These are phyloP conservation scores for Cheilosia urbana DNA, from an alignment of 2,888 invertebrate species.

Conservation along the genomic window DNA sequence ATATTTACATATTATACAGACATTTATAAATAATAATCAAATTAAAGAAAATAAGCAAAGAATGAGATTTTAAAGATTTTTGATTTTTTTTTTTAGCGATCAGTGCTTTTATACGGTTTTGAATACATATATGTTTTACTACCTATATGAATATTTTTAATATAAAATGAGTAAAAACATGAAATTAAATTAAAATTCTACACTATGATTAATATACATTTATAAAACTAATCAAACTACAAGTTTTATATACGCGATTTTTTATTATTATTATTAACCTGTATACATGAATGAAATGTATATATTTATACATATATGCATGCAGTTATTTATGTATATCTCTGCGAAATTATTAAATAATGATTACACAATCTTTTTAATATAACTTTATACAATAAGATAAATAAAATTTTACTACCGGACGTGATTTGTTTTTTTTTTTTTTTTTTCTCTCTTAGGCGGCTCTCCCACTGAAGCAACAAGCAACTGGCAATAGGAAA, in stretches of 20 bases:
- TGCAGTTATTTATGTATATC: slow-evolving; percentile 65
- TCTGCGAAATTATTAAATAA: slow-evolving; percentile 58
- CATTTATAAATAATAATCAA: slow-evolving; percentile 66
- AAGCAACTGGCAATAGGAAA: no score
- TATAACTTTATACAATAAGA: slow-evolving; percentile 72
- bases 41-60: slow-evolving; percentile 15
- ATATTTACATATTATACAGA: slow-evolving; percentile 62
- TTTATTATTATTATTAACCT: slow-evolving; percentile 47
- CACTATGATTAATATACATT: slow-evolving; percentile 46
- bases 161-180: slow-evolving; percentile 52
- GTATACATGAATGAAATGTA: slow-evolving; percentile 58
- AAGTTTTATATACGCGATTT: slow-evolving; percentile 62
- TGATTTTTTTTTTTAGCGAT: slow-evolving; percentile 25
- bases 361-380: slow-evolving; percentile 66
- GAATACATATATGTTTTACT: slow-evolving; percentile 45
- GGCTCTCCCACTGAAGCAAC: no score
- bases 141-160: slow-evolving; percentile 37
- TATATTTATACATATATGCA: slow-evolving; percentile 65
- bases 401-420: slow-evolving; percentile 74
- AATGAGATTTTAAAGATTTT: slow-evolving; percentile 27
- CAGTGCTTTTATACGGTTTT: slow-evolving; percentile 53
- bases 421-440: slow-evolving; percentile 9
- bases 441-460: no score
- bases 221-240: slow-evolving; percentile 66
- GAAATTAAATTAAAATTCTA: slow-evolving; percentile 39